Base-by-base conservation (phyloP, 1,140 invertebrate genomes). In the Pararge aegeria region DNA sequence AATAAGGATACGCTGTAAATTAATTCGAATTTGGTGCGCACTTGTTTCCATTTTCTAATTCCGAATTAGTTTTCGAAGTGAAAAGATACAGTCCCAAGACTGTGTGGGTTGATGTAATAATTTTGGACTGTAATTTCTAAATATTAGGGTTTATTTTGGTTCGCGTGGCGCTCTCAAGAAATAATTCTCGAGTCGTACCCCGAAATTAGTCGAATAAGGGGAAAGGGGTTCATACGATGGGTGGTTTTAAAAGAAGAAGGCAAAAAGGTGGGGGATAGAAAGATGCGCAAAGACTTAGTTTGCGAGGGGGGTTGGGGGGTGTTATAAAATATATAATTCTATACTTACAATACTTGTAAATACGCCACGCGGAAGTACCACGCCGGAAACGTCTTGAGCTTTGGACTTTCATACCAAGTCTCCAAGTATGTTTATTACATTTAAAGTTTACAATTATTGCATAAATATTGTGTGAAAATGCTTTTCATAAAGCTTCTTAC, bases 301-400 rank as follows among this genome's bases (percentile, higher is more conserved):
- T 77, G 79, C 81, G 78, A 68, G 82, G 82, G 79, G 77, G 66
- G 70, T 58, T 70, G 74, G 76, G 64, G 75, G 82, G 85, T 72
- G 84, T 87, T 89, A 89, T 89, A 89, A 89, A 89, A 89, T 89
- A 89, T 89, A 89, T 89, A 89, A 89, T 89, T 89, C 86, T 89
- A 89, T 89, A 89, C 86, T 89, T 89, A 89, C 86, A 87, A 89
- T 89, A 89, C 86, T 89, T 89, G 84, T 89, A 89, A 89, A 89
- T 89, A 89, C 86, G 81, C 75, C 69, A 89, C 75, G 83, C 86
- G 86, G 86, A 89, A 89, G 84, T 83, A 79, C 68, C 34, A 20
- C 63, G 71, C 44, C 7, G 27, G 18, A 20, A 5, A 15, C 0
- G 44, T 44, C 56, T 82, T 86, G 86, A 75, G 66, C 59, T 51